These are phyloP conservation scores for Australoheros scitulus DNA, from an alignment of 2,113 vertebrate species.

Conservation along the genomic window DNA sequence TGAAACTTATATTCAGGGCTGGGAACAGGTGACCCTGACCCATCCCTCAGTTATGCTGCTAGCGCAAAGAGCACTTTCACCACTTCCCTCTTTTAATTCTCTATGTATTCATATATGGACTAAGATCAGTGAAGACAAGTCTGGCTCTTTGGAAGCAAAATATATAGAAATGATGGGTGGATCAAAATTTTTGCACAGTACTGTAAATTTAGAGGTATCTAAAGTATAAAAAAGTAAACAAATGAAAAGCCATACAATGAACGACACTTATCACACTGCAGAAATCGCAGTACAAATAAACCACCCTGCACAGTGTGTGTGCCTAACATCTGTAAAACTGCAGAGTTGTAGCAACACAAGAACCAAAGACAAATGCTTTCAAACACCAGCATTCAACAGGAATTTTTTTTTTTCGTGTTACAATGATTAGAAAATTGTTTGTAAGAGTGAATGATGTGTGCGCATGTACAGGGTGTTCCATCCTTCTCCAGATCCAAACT, in stretches of 20 bases:
- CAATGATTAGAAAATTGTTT: not conserved
- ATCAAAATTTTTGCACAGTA: not conserved
- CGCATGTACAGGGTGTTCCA: not conserved
- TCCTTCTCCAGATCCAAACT: not conserved
- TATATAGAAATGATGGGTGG: not conserved
- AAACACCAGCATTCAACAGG: not conserved
- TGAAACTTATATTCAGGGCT: not conserved
- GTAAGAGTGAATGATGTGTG: not conserved
- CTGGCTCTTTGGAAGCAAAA: not conserved
- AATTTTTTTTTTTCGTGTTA: not conserved
- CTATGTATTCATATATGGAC: too few species aligned
- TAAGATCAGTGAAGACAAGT: not conserved
- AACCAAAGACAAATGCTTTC: not conserved
- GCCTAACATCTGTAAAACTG: not conserved
- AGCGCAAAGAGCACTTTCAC: not conserved
- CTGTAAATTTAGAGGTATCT: not conserved
- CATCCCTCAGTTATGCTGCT: not conserved
- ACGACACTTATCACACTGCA: not conserved
- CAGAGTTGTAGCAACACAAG: not conserved
- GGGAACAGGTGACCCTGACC: not conserved
- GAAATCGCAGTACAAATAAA: not conserved
- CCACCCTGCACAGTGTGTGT: not conserved
- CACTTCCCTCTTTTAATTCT: not conserved
- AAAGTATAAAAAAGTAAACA: not conserved
- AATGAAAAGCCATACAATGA: not conserved